phyloP scores from a whole-genome alignment of 2,888 invertebrate species.

The Eilema caniola region DNA sequence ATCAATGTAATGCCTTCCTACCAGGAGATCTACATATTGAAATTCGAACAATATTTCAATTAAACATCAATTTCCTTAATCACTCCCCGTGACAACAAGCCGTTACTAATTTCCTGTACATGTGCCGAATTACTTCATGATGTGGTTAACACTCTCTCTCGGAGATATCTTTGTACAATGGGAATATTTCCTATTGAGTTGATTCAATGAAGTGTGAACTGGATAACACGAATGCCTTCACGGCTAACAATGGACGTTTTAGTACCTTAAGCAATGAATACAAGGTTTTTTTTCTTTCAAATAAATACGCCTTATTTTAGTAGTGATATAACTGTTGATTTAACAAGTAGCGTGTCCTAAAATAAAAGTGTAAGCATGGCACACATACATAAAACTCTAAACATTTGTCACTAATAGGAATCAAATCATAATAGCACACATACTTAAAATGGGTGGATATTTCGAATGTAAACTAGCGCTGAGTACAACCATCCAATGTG shows the following conservation, averaged over 20 bases:
- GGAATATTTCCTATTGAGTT: slow-evolving; percentile 74
- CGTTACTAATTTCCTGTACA: slow-evolving; percentile 27
- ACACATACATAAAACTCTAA: too few species aligned
- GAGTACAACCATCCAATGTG: too few species aligned
- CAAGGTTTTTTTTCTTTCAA: slow-evolving; percentile 29
- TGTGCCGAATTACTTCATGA: slow-evolving; percentile 30
- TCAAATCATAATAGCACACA: too few species aligned
- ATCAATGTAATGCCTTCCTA: background rate
- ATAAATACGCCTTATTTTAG: background rate
- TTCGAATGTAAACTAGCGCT: too few species aligned
- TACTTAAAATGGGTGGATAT: too few species aligned
- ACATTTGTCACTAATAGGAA: too few species aligned
- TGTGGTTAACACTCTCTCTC: slow-evolving; percentile 46
- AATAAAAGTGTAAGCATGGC: too few species aligned
- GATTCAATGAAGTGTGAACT: slow-evolving; percentile 76
- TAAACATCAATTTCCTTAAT: slow-evolving; percentile 11
- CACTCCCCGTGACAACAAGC: slow-evolving; percentile 5
- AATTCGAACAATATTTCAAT: slow-evolving; percentile 8
- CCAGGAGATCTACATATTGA: background rate
- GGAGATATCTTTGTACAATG: slow-evolving; percentile 57
- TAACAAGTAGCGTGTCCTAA: background rate
- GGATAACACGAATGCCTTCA: slow-evolving; percentile 75
- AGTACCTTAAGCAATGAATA: slow-evolving; percentile 59
- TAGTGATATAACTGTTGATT: too few species aligned
- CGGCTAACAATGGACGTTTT: slow-evolving; percentile 41